These are phyloP conservation scores for Augochlorella aurata DNA, from an alignment of 2,888 invertebrate genomes.

Conservation along the genomic window DNA sequence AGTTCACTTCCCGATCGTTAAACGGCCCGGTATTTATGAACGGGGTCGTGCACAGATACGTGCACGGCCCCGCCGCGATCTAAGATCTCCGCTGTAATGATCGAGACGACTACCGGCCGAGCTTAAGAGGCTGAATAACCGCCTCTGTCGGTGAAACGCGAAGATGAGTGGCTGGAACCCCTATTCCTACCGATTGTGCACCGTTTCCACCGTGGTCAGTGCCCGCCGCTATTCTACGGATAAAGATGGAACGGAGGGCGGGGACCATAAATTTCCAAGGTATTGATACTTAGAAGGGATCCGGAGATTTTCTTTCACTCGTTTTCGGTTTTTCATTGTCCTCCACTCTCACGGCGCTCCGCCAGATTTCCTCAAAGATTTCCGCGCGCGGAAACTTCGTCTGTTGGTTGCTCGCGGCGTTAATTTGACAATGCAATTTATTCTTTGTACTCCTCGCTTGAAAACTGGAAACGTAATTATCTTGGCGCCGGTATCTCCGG, in stretches of 20 bases:
- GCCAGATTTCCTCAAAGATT: not conserved
- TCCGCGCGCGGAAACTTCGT: not conserved
- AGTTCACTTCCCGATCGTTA: not conserved
- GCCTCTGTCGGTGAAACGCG: slow-evolving; percentile 46
- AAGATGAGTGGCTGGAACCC: slow-evolving; percentile 44
- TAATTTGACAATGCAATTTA: slow-evolving; percentile 23
- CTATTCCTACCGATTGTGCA: slow-evolving; percentile 43
- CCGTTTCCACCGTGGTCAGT: slow-evolving; percentile 17
- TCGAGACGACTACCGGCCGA: slow-evolving; percentile 28
- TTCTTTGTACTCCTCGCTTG: not conserved
- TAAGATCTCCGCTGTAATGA: slow-evolving; percentile 33
- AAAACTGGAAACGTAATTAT: too few species aligned
- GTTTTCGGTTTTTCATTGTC: slow-evolving; percentile 31
- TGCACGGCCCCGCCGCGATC: too few species aligned
- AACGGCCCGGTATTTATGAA: not conserved
- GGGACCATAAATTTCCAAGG: slow-evolving; percentile 45
- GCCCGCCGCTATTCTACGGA: not conserved
- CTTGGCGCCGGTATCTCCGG: too few species aligned
- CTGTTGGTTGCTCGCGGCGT: not conserved
- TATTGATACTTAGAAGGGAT: slow-evolving; percentile 41
- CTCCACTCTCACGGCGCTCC: not conserved
- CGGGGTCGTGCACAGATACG: too few species aligned
- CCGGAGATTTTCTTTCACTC: slow-evolving; percentile 23
- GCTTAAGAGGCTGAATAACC: slow-evolving; percentile 37
- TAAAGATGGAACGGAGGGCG: slow-evolving; percentile 28